Percentiles rank a stretch among this genome's conserved stretches.
Conservation (phyloP, 2,797 vertebrate genomes). For the Takifugu rubripes region DNA sequence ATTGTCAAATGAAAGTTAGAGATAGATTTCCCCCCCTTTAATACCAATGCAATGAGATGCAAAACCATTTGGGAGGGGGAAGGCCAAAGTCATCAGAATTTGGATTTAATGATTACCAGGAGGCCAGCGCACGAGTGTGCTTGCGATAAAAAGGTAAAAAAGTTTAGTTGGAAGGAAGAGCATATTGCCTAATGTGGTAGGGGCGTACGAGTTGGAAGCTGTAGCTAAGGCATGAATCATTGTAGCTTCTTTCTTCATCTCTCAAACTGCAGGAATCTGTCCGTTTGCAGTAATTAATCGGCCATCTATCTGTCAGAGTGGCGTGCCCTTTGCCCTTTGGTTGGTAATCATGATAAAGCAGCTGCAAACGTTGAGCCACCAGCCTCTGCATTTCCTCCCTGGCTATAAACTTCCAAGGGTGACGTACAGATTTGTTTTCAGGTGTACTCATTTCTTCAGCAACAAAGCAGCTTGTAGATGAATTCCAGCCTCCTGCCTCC, state of each 20-base stretch:
- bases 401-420: too few species aligned
- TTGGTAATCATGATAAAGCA: constrained; percentile 21
- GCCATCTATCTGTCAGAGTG: constrained; percentile 42
- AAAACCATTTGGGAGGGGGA: constrained; percentile 16
- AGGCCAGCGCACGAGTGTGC: constrained; percentile 5
- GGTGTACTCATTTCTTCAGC: too few species aligned
- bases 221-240: constrained; percentile 20
- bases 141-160: constrained; percentile 5
- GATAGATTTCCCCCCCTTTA: constrained; percentile 19
- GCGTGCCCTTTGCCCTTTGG: constrained; percentile 29
- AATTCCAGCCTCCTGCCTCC: too few species aligned
- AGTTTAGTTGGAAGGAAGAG: constrained; percentile 13
- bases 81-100: too few species aligned
- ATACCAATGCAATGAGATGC: constrained; percentile 45
- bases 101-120: neutral
- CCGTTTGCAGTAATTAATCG: constrained; percentile 40
- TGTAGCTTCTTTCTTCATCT: constrained; percentile 33
- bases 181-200: constrained; percentile 18
- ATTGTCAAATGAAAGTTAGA: neutral
- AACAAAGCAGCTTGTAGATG: too few species aligned
- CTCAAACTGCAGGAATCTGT: constrained; percentile 30
- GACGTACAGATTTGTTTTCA: too few species aligned
- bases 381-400: too few species aligned
- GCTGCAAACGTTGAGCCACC: constrained; percentile 10
- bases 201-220: constrained; percentile 9